Base-by-base conservation (phyloP, 2,797 vertebrate species). In the Anguilla megastoma region DNA sequence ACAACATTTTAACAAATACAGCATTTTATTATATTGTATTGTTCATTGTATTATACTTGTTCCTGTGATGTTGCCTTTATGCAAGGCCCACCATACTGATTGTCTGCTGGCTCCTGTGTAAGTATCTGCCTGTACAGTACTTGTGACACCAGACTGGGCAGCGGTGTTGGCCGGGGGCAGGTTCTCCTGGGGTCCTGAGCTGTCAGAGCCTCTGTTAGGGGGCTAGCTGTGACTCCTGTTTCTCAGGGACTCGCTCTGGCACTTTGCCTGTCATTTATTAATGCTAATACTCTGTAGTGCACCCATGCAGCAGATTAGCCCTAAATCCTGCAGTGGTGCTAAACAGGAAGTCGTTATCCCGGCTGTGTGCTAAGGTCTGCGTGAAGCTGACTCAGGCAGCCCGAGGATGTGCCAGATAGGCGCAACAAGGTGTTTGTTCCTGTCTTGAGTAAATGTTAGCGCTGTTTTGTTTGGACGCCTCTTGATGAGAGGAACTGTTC, bases 381-480 rank as follows among this genome's bases (percentile, higher is more conserved):
- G 1, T 21, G 10, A 45, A 52, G 80, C 80, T 82, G 9, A 21
- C 60, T 33, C 27, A 24, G 63, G 21, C 9, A 66, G 63, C 87
- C 21, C 4, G 79, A 82, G 18, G 79, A 48, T 50, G 79, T 18
- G 16, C 60, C 36, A 24, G 87, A 88, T 45, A 52, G 82, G 82
- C 33, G 30, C 30, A 5, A 24, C 30, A 41, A 84, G 82, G 41
- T 41, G 87, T 87, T 87, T 87, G 86, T 87, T 83, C 86, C 84
- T 41, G 18, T 74, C 84, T 48, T 66, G 58, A 16, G 87, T 24
- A 88, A 88, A 88, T 88, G 87, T 84, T 85, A 71, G 66, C 63
- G 16, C 30, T 54, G 83, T 21, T 85, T 71, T 88, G 63, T 83
- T 88, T 74, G 83, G 80, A 84, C 41, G 48, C 87, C 82, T 71